Percentiles rank a stretch among this genome's conserved stretches.
Evolutionary conservation across 2,888 invertebrate species (phyloP).

Genomic region (Palloptera scutellata): DNA sequence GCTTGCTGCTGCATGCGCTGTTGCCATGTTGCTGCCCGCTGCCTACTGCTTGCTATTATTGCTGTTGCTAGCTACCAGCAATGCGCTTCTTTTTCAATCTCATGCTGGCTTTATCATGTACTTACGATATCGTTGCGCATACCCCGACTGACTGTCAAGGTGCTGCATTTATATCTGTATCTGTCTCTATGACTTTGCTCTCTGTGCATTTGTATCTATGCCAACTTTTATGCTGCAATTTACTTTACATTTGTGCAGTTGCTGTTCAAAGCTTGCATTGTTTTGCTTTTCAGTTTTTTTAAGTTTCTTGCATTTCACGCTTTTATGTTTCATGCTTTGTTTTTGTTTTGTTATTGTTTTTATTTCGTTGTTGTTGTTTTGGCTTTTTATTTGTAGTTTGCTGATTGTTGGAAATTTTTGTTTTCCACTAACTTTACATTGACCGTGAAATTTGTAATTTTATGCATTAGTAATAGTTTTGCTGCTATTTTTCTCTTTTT

Average conservation of each 20-base stretch:
- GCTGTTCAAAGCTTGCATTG: too few relatives aligned
- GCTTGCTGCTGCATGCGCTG: constrained; percentile 1
- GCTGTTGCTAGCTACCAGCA: constrained; percentile 21
- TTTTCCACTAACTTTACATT: neutral
- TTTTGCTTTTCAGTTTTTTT: neutral
- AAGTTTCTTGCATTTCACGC: constrained; percentile 34
- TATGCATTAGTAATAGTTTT: neutral
- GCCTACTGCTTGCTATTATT: neutral
- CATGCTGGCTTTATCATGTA: too few relatives aligned
- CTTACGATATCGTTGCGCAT: too few relatives aligned
- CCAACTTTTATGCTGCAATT: too few relatives aligned
- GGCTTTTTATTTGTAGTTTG: neutral
- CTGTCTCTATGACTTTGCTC: too few relatives aligned
- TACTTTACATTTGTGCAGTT: too few relatives aligned
- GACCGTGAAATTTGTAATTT: neutral
- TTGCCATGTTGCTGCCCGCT: neutral
- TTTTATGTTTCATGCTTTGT: neutral
- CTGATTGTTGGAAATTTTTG: neutral
- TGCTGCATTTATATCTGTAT: constrained; percentile 15
- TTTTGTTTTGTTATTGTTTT: constrained; percentile 22
- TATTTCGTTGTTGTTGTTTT: constrained; percentile 14
- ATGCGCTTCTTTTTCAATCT: neutral
- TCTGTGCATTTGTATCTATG: too few relatives aligned
- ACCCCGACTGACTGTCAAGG: constrained; percentile 23
- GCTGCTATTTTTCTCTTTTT: neutral